Evolutionary conservation across 1,140 invertebrate genomes (phyloP), one percentile per base, ranked within the genome.

Genomic region (Drosophila tani): DNA sequence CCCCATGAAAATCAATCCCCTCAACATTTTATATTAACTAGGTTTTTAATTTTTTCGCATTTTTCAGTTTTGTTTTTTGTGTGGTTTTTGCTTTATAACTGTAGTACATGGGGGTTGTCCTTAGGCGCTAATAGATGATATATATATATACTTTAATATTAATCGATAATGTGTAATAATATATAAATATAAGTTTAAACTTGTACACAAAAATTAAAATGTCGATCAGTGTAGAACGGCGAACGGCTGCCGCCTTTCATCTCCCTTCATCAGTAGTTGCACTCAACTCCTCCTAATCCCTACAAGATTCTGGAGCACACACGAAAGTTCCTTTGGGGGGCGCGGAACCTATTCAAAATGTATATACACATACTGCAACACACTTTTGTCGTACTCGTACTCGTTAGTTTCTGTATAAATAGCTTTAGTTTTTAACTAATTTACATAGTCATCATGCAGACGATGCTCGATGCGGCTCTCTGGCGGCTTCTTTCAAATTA

Each of bases 401-500:
- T 29, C 12, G 12, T 55, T 55, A 55, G 51, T 55, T 55, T 38
- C 12, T 17, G 49, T 80, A 87, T 88, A 87, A 87, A 87, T 87
- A 87, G 82, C 59, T 87, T 82, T 88, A 88, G 84, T 88, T 88
- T 88, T 88, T 90, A 88, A 88, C 85, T 88, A 88, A 84, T 88
- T 88, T 88, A 88, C 84, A 88, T 90, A 84, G 75, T 88, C 84
- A 69, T 62, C 85, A 82, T 88, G 59, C 82, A 84, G 81, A 88
- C 80, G 63, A 87, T 88, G 84, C 84, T 24, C 21, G 21, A 24
- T 24, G 84, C 85, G 51, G 51, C 51, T 55, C 51, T 88, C 81
- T 84, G 83, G 85, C 81, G 84, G 85, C 84, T 79, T 73, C 70
- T 70, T 79, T 64, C 78, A 78, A 77, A 51, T 55, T 55, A 55